phyloP scores from a whole-genome alignment of 2,797 vertebrate genomes.

The Eulemur rubriventer region DNA sequence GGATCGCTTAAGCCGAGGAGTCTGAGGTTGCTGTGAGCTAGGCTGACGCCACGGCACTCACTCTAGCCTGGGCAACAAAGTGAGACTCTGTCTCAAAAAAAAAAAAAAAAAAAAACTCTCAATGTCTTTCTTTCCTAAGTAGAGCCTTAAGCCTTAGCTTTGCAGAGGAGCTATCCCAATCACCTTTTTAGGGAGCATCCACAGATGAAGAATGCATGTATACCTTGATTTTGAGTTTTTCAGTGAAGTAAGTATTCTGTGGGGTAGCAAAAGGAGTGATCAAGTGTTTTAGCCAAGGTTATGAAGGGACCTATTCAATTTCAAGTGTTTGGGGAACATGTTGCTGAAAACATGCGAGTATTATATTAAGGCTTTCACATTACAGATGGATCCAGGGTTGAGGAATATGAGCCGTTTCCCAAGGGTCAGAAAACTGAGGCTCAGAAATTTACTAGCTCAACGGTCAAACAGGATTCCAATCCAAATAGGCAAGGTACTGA shows the following conservation, averaged over 20 bases:
- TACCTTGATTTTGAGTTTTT: not conserved
- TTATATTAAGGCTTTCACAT: not conserved
- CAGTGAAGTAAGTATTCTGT: constrained; percentile 17
- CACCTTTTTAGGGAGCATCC: not conserved
- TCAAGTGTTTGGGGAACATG: not conserved
- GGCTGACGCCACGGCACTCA: too few relatives aligned
- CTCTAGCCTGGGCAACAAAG: too few relatives aligned
- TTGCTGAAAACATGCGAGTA: not conserved
- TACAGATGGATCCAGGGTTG: not conserved
- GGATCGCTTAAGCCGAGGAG: too few relatives aligned
- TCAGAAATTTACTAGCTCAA: constrained; percentile 26
- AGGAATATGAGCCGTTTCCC: not conserved
- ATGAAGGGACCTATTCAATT: not conserved
- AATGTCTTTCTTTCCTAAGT: not conserved
- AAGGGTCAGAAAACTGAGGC: constrained; percentile 29
- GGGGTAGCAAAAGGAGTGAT: not conserved
- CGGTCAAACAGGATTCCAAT: not conserved
- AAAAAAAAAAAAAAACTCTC: not conserved
- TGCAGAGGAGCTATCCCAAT: not conserved
- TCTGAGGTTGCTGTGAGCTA: too few relatives aligned
- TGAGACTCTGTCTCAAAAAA: too few relatives aligned
- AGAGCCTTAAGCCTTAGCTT: not conserved
- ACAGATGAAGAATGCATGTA: not conserved
- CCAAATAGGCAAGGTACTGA: not conserved
- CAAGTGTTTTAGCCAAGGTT: not conserved